A percentile compares a stretch with the other conserved stretches of the same genome.
These are phyloP conservation scores for Capitella teleta DNA, from an alignment of 1,140 invertebrate genomes.

Conservation along the genomic window DNA sequence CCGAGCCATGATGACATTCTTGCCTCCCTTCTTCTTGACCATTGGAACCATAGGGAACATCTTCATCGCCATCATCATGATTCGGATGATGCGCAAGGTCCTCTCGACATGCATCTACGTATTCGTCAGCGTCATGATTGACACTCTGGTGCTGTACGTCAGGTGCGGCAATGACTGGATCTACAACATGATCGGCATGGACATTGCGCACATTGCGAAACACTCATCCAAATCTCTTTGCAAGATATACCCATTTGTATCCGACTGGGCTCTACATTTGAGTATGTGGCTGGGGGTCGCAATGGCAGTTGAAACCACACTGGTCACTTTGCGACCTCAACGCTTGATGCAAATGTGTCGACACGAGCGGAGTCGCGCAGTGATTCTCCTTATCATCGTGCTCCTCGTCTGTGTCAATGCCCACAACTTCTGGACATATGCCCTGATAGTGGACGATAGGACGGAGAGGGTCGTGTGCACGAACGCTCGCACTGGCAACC, in stretches of 20 bases:
- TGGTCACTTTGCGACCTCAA: slow-evolving; percentile 24
- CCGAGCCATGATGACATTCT: slow-evolving; percentile 10
- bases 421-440: slow-evolving; percentile 38
- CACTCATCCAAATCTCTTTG: slow-evolving; percentile 27
- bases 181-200: slow-evolving; percentile 5
- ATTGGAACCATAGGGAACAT: slow-evolving; percentile 30
- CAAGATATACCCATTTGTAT: slow-evolving; percentile 30
- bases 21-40: slow-evolving; percentile 27
- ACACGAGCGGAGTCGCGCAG: slow-evolving; percentile 24
- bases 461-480: slow-evolving; percentile 11
- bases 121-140: slow-evolving; percentile 22
- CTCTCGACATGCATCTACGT: slow-evolving; percentile 39
- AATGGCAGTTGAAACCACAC: slow-evolving; percentile 27
- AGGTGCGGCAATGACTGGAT: slow-evolving; percentile 33
- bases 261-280: slow-evolving; percentile 24
- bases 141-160: slow-evolving; percentile 28
- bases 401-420: slow-evolving; percentile 33
- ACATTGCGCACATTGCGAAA: slow-evolving; percentile 21
- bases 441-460: slow-evolving; percentile 15
- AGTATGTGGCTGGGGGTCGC: slow-evolving; percentile 34
- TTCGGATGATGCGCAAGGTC: slow-evolving; percentile 22
- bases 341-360: slow-evolving; percentile 30
- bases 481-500: slow-evolving; percentile 13
- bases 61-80: slow-evolving; percentile 20
- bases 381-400: slow-evolving; percentile 29